Conservation (phyloP, 2,888 invertebrate genomes). For the Cecidostiba fungosa region DNA sequence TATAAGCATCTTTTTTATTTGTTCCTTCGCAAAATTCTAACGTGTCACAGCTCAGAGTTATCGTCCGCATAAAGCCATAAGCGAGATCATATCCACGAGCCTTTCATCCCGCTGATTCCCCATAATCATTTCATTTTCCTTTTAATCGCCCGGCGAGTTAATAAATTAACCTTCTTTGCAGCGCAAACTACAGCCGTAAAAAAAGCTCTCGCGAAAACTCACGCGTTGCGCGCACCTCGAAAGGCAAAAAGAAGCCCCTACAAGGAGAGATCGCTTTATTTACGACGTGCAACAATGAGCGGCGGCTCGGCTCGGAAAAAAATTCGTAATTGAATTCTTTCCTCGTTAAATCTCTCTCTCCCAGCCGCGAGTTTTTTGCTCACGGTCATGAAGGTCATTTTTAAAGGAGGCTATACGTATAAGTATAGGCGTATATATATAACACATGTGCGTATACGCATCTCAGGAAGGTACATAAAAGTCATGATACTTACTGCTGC, state of each 20-base stretch:
- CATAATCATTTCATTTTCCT: slow-evolving; percentile 15
- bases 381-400: slow-evolving; percentile 35
- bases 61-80: slow-evolving; percentile 1
- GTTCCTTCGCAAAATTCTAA: not conserved
- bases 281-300: slow-evolving; percentile 54
- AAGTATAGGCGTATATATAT: too few species aligned
- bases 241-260: slow-evolving; percentile 17
- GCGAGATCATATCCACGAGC: slow-evolving; percentile 14
- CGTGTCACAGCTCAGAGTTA: not conserved
- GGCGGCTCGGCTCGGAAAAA: slow-evolving; percentile 11
- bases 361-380: slow-evolving; percentile 6
- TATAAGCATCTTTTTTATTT: not conserved
- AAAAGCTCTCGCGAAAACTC: slow-evolving; percentile 19
- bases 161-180: slow-evolving; percentile 24
- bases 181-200: not conserved
- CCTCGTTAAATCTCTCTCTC: slow-evolving; percentile 37
- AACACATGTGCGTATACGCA: not conserved
- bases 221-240: not conserved
- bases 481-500: slow-evolving; percentile 71
- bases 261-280: slow-evolving; percentile 40
- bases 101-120: not conserved
- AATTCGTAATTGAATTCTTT: slow-evolving; percentile 51
- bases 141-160: slow-evolving; percentile 20
- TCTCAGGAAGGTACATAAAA: slow-evolving; percentile 42
- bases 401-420: not conserved